Evolutionary conservation across 2,113 vertebrate genomes (phyloP), one percentile per base, ranked within the genome.

Genomic region (Toxotes chatareus): DNA sequence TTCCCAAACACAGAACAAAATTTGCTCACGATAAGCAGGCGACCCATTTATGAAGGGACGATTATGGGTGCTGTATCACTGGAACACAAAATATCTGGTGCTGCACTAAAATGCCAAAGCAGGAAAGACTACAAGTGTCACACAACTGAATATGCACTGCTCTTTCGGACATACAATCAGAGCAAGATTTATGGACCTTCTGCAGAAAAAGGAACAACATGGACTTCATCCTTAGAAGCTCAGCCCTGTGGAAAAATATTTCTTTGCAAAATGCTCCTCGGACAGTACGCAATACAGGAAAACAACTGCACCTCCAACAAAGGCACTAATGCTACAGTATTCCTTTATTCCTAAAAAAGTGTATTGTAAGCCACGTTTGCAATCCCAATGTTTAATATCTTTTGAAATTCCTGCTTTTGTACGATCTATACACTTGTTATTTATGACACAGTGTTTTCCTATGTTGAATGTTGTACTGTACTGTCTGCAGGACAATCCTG

Each of bases 401-500:
- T 13, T 76, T 63, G 59, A 84, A 57, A 60, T 51, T 47, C 67
- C 63, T 78, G 66, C 40, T 70, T 90, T 82, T 61, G 38, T 76
- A 66, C 72, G 73, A 75, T 67, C 73, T 78, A 70, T 67, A 71
- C 82, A 88, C 56, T 84, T 78, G 68, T 88, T 92, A 93, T 93
- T 91, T 94, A 94, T 93, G 92, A 74, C 74, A 40, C 66, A 62
- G 67, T 84, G 82, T 82, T 83, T 74, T 73, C 27, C 34, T 40
- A 34, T 76, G 72, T 86, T 91, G 84, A 91, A 83, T 85, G 90
- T 91, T 89, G 84, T 89, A 84, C 83, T 92, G 89, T 89, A 84
- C 79, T 76, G 70, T 76, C 80, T 80, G 88, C 85, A 80, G 85
- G 84, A 88, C 75, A 89, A 86, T 88, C 80, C 71, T 86, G 83